Conservation (phyloP, 92 coral and sea anemone genomes). For the Heteractis magnifica region DNA sequence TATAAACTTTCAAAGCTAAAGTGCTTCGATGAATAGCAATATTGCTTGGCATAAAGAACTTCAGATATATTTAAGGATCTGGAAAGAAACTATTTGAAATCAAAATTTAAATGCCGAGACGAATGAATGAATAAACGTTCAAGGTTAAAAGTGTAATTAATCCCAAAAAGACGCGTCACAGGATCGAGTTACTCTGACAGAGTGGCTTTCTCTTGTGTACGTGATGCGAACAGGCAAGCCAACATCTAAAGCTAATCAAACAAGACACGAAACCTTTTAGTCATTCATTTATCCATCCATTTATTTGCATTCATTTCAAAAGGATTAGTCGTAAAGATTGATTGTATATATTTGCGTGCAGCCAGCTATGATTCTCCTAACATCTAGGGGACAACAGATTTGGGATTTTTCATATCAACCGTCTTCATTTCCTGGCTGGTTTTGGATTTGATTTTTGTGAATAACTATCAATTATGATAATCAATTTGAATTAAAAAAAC, state of each 20-base stretch:
- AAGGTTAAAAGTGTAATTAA: background rate
- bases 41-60: background rate
- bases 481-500: no score
- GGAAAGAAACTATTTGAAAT: background rate
- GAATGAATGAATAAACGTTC: background rate
- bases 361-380: no score
- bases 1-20: background rate
- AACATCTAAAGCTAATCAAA: background rate
- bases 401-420: no score
- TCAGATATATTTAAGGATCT: background rate
- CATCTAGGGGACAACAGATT: no score
- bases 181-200: background rate
- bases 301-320: background rate
- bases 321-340: background rate
- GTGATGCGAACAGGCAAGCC: constrained; percentile 2
- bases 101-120: background rate
- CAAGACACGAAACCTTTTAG: background rate
- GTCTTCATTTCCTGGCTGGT: no score
- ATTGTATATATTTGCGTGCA: no score
- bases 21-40: background rate
- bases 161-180: background rate
- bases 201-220: background rate
- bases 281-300: background rate
- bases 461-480: no score
- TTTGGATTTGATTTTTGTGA: no score